Evolutionary conservation across 2,113 vertebrate species (phyloP), one percentile per base, ranked within the genome.

Genomic region (Calonectris borealis): DNA sequence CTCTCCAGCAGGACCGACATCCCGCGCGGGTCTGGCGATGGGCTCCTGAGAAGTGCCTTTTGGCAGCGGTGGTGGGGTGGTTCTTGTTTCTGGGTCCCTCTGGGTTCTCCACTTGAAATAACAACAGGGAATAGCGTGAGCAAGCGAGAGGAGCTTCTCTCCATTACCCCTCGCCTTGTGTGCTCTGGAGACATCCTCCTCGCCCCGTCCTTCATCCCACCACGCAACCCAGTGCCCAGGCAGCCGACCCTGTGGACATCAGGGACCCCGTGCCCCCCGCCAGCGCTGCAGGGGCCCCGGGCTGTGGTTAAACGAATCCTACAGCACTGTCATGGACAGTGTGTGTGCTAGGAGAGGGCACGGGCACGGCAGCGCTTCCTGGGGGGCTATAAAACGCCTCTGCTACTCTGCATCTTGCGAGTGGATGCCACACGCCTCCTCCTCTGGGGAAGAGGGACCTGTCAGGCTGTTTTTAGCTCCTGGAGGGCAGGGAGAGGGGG

Each of bases 401-500:
- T 57, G 89, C 51, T 36, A 11, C 66, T 12, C 48, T 51, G 64
- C 83, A 46, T 29, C 42, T 20, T 11, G 10, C 54, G 55, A 83
- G 91, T n/a, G 61, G 81, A 29, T 92, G 61, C 75, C 86, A 84
- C 86, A 86, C 64, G 69, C 49, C 72, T 85, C 84, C 85, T 86
- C 26, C 42, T 38, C 29, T 13, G 7, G 87, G 88, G 77, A 97
- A 95, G 61, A 91, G 79, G 83, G 87, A 86, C 88, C 86, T 87
- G 84, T 52, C 42, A 21, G 78, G 60, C 93, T 96, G 68, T 93
- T 97, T 97, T 97, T 96, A 97, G 96, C 93, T 96, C 46, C 60
- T 32, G 48, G 91, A 91, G 95, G 95, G 84, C 83, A 96, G 93
- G 81, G 70, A 97, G 95, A 96, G 95, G 94, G 93, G 96, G 75